Evolutionary conservation across 2,888 invertebrate genomes (phyloP).

Genomic region (Troides helena): DNA sequence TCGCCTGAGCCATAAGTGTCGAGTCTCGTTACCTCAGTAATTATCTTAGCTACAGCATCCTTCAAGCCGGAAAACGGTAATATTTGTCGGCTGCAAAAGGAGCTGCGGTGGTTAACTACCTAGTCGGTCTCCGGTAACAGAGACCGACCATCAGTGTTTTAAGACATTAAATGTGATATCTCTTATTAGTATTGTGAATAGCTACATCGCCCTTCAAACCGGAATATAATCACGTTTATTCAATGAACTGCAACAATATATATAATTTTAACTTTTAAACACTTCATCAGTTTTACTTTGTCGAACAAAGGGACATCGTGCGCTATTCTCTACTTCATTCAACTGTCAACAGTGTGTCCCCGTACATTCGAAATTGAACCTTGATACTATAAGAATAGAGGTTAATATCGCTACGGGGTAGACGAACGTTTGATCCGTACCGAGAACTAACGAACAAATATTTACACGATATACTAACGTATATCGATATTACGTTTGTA

Average conservation of each 20-base stretch:
- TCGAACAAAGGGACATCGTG: slow-evolving; percentile 11
- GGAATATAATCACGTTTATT: too few relatives aligned
- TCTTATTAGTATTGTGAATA: too few relatives aligned
- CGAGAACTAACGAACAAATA: slow-evolving; percentile 39
- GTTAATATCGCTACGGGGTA: neutral
- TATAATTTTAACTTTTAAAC: slow-evolving; percentile 6
- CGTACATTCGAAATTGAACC: neutral
- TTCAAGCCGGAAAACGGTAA: too few relatives aligned
- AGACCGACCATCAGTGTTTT: too few relatives aligned
- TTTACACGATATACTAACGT: slow-evolving; percentile 19
- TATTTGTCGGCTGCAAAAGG: too few relatives aligned
- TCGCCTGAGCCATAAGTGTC: too few relatives aligned
- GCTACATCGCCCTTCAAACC: too few relatives aligned
- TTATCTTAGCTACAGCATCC: too few relatives aligned
- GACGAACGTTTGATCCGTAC: slow-evolving; percentile 13
- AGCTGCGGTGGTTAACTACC: too few relatives aligned
- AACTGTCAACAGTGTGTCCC: slow-evolving; percentile 3
- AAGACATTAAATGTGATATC: too few relatives aligned
- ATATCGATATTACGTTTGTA: slow-evolving; percentile 21
- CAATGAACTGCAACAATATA: neutral
- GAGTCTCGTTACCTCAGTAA: too few relatives aligned
- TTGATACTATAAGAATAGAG: neutral
- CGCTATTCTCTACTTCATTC: slow-evolving; percentile 18
- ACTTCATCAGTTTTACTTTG: neutral
- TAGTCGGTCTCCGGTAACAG: too few relatives aligned